These are phyloP conservation scores for Bathynomus jamesi DNA, from an alignment of 1,140 invertebrate genomes.

Conservation along the genomic window DNA sequence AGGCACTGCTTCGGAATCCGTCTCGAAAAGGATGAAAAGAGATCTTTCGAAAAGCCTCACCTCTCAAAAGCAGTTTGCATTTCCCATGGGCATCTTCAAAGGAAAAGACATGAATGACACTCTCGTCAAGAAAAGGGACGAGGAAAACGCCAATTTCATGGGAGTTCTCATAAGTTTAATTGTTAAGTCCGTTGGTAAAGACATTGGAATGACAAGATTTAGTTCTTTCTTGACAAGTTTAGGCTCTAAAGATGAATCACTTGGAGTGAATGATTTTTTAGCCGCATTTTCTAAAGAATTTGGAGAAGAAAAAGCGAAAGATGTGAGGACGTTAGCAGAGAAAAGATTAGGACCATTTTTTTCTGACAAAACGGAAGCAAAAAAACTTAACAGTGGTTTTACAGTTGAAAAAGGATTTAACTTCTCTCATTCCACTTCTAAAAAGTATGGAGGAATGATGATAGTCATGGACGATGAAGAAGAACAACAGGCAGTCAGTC, in stretches of 20 bases:
- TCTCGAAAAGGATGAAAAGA: slow-evolving; percentile 9
- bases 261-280: slow-evolving; percentile 27
- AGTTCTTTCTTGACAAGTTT: slow-evolving; percentile 23
- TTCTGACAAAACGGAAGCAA: not conserved
- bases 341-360: slow-evolving; percentile 10
- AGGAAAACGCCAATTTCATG: slow-evolving; percentile 18
- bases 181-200: slow-evolving; percentile 21
- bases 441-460: not conserved
- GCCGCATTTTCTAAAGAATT: slow-evolving; percentile 30
- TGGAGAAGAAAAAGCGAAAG: slow-evolving; percentile 27
- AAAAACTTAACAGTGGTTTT: not conserved
- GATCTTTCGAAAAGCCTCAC: not conserved
- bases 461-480: not conserved
- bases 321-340: slow-evolving; percentile 20
- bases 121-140: not conserved
- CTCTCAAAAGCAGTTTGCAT: slow-evolving; percentile 22
- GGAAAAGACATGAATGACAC: not conserved
- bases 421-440: not conserved
- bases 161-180: slow-evolving; percentile 27
- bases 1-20: not conserved
- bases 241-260: slow-evolving; percentile 9
- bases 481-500: no score
- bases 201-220: slow-evolving; percentile 23
- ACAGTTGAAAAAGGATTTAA: not conserved
- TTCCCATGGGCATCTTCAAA: slow-evolving; percentile 14